Evolutionary conservation across 2,797 vertebrate species (phyloP), one percentile per base, ranked within the genome.

Genomic region (Epinephelus coioides): DNA sequence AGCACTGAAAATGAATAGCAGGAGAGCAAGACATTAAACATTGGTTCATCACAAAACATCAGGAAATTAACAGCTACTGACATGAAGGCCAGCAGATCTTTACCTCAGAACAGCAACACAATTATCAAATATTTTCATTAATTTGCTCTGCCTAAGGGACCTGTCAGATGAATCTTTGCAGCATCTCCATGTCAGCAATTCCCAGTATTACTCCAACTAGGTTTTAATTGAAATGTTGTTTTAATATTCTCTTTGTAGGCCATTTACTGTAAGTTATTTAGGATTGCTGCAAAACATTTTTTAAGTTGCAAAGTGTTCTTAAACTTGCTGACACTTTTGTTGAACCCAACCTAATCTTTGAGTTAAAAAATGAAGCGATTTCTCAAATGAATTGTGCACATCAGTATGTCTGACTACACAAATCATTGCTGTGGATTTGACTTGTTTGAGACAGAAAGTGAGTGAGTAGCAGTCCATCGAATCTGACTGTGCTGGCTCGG

Each of bases 21-120:
- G 38, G 53, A 69, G 23, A 67, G 43, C 54, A 70, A 53, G 56
- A 59, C 73, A 46, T 27, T 8, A 67, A 54, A 62, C 64, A 55
- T 38, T 2, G 2, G 2, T 74, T 55, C 9, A 38, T 55, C 54
- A 56, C 17, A 11, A 53, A 80, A 75, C 54, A 21, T 21, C 21
- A 73, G 54, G 47, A 76, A 79, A 81, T 81, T 1, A 77, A 54
- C 30, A 69, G 38, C 76, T 18, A 5, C 40, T 65, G 34, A 79
- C 34, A 34, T 65, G 30, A 81, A 65, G 43, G n/a, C 34, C 63
- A 63, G 46, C 51, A 65, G 21, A 17, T 54, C 18, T 71, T 68
- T 27, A 54, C 34, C n/a, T 44, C 38, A 57, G 25, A 51, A 75
- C 30, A 53, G 47, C 2, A 43, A 11, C 46, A 56, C 19, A 61